Base-by-base conservation (phyloP, 2,113 vertebrate species). In the Balaeniceps rex region DNA sequence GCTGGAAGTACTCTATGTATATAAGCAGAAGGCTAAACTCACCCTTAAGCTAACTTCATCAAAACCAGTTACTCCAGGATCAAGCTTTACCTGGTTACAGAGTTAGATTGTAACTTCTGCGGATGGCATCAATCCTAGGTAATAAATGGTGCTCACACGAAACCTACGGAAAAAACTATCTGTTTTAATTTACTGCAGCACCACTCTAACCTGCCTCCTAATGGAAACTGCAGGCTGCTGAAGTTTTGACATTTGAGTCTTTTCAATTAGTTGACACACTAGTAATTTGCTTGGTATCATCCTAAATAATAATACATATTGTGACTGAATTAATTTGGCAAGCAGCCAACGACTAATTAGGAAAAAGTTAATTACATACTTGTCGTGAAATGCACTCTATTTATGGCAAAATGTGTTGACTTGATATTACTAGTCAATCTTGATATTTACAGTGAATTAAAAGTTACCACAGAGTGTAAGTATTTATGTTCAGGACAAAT, bases 291-390 rank as follows among this genome's bases (percentile, higher is more conserved):
- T 79, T 70, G 49, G 81, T 95, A 92, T 77, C n/a, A 87, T 96
- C 68, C 70, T 79, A 90, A 96, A 97, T 75, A 97, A 97, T 83
- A 97, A 97, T 89, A 92, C 25, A 96, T 94, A 96, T 84, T 93
- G 55, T 93, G 87, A 93, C 70, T 94, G 57, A 96, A 92, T 83
- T 96, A 95, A 96, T 96, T 94, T 96, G 88, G 65, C 77, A 96
- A 83, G 95, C 92, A 91, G 87, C 82, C 95, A 97, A 74, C 5
- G 52, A 95, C 83, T 95, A 95, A 97, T 95, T 97, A 97, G 61
- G 95, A 94, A 72, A 97, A 97, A 93, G 66, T 87, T 96, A 98
- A 97, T 98, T 95, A 96, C 24, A 42, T 79, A 79, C 92, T 91
- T 97, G 94, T 97, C 93, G 87, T 44, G n/a, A 97, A 97, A 97